phyloP scores from a whole-genome alignment of 2,113 vertebrate genomes.

The Macroglossus sobrinus region DNA sequence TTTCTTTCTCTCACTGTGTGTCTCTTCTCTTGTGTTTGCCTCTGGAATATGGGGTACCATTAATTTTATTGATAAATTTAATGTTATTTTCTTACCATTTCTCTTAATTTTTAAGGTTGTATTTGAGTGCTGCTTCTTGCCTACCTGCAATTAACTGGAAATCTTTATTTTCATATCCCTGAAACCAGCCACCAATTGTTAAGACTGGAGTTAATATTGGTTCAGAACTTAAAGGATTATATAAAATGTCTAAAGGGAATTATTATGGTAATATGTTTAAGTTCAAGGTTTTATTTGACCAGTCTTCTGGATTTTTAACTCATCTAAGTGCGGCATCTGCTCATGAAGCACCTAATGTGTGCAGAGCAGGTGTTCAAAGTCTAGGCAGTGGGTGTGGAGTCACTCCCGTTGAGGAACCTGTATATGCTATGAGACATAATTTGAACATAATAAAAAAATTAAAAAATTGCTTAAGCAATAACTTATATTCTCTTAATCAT shows the following conservation, averaged over 20 bases:
- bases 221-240: not conserved
- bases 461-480: not conserved
- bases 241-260: not conserved
- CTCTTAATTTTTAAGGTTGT: not conserved
- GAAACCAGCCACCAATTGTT: not conserved
- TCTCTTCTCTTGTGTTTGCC: not conserved
- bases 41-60: not conserved
- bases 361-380: not conserved
- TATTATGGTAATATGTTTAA: not conserved
- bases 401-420: not conserved
- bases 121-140: not conserved
- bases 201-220: not conserved
- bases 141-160: not conserved
- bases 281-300: not conserved
- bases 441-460: not conserved
- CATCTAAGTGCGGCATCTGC: not conserved
- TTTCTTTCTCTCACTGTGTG: not conserved
- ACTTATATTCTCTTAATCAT: not conserved
- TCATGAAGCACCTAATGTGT: not conserved
- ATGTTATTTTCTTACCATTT: not conserved
- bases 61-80: conserved; percentile 11
- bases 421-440: not conserved
- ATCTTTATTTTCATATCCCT: not conserved
- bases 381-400: not conserved
- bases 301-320: not conserved